A percentile compares a stretch with the other conserved stretches of the same genome.
phyloP scores from a whole-genome alignment of 2,888 invertebrate species.

The Minunthozetes semirufus region DNA sequence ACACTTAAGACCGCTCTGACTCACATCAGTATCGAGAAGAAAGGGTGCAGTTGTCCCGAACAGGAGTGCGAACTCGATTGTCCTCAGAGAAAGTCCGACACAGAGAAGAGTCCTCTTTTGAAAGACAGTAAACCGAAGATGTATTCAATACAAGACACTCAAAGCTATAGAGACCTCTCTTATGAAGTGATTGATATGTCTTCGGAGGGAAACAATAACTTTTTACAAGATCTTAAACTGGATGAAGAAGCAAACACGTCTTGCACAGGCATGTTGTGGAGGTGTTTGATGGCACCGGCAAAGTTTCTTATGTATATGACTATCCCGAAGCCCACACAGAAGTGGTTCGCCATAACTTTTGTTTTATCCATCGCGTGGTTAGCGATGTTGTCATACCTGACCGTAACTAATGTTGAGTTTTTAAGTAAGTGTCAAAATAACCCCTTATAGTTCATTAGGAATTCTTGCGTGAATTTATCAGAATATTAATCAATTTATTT shows the following conservation, averaged over 20 bases:
- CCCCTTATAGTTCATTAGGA: no score
- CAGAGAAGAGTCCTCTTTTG: neutral
- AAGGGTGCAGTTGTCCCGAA: neutral
- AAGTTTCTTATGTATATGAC: neutral
- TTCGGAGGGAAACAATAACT: neutral
- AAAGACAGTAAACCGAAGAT: neutral
- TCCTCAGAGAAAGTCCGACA: neutral
- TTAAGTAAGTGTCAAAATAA: neutral
- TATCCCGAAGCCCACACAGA: neutral
- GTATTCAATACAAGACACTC: slow-evolving; percentile 7
- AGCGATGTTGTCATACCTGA: slow-evolving; percentile 10
- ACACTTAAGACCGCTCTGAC: neutral
- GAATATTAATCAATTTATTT: neutral
- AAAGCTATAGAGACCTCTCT: neutral
- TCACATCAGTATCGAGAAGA: neutral
- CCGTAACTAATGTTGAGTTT: slow-evolving; percentile 7
- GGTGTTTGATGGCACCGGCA: neutral
- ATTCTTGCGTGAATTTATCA: neutral
- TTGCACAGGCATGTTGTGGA: neutral
- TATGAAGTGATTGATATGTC: slow-evolving; percentile 15
- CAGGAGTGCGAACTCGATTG: neutral
- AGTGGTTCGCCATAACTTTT: neutral
- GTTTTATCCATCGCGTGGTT: neutral
- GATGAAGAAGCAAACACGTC: neutral
- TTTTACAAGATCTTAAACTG: neutral